Base-by-base conservation (phyloP, 2,888 invertebrate species). In the Hirtodrosophila confusa region DNA sequence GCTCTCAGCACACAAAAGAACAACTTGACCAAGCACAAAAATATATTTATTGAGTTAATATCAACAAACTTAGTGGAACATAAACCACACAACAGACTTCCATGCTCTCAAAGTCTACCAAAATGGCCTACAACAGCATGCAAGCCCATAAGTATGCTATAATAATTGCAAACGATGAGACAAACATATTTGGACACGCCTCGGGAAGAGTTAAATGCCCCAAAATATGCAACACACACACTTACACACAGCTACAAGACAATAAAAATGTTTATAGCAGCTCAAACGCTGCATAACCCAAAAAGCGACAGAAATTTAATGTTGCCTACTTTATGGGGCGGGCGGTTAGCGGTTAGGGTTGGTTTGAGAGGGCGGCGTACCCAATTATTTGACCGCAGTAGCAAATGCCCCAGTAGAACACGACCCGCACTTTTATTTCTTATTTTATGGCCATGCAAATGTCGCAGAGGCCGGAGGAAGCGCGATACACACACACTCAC, bases 381-480 rank as follows among this genome's bases (percentile, higher is more conserved):
- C 67, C 76, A 86, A 58, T 85, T 76, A 74, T 78, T 85, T 79
- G 85, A 71, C 75, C 68, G 66, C 73, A 73, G 54, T 47, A 47
- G 37, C 49, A 40, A 56, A 61, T 44, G 56, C 57, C 49, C 36
- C 45, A 41, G 37, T 33, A 11, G 53, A 51, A 53, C 50, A 60
- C 39, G 40, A 33, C 47, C 54, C 63, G 56, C 54, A 64, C 70
- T 75, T 86, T 85, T 87, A 86, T 86, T 75, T 80, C 82, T 75
- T 56, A 73, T 86, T 86, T 86, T 78, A 86, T 73, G 75, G 63
- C 60, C 84, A 84, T 87, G 84, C 78, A 83, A 86, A 88, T 86
- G 84, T 74, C 64, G 45, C 63, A 62, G 47, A 55, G 62, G 47
- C 17, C 39, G 40, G 35, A 49, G 36, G 12, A 12, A 36, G 49